These are phyloP conservation scores for Stratiomys singularior DNA, from an alignment of 2,888 invertebrate species.

Conservation along the genomic window DNA sequence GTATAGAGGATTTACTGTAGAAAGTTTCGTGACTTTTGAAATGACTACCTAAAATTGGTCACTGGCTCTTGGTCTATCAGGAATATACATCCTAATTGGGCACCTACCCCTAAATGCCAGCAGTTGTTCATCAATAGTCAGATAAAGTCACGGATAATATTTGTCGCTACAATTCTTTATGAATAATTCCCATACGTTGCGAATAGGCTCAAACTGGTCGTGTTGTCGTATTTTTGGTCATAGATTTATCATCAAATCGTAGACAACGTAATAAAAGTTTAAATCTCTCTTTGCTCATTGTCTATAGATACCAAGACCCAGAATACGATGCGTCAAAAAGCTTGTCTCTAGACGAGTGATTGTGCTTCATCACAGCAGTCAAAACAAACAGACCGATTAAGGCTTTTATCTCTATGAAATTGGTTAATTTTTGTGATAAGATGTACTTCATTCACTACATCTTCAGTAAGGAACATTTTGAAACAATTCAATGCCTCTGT, in stretches of 20 bases:
- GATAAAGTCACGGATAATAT: background rate
- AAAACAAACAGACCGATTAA: conserved; percentile 53
- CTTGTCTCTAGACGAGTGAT: conserved; percentile 54
- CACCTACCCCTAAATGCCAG: background rate
- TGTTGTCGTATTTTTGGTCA: background rate
- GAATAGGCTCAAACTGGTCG: background rate
- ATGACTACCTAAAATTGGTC: too few species aligned
- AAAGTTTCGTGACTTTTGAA: too few species aligned
- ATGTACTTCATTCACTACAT: too few species aligned
- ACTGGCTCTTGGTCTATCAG: too few species aligned
- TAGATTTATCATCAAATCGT: conserved; percentile 20
- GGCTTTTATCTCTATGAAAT: conserved; percentile 53
- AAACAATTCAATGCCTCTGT: too few species aligned
- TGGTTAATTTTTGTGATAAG: conserved; percentile 46
- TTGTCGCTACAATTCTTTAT: background rate
- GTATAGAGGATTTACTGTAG: too few species aligned
- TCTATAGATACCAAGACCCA: conserved; percentile 52
- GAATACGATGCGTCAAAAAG: conserved; percentile 53
- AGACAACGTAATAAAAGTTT: conserved; percentile 43
- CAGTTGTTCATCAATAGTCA: background rate
- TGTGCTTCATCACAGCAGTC: conserved; percentile 54
- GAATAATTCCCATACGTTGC: background rate
- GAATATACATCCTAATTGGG: background rate
- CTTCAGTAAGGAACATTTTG: too few species aligned
- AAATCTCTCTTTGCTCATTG: conserved; percentile 49